Evolutionary conservation across 2,888 invertebrate species (phyloP).

Genomic region (Eupeodes luniger): DNA sequence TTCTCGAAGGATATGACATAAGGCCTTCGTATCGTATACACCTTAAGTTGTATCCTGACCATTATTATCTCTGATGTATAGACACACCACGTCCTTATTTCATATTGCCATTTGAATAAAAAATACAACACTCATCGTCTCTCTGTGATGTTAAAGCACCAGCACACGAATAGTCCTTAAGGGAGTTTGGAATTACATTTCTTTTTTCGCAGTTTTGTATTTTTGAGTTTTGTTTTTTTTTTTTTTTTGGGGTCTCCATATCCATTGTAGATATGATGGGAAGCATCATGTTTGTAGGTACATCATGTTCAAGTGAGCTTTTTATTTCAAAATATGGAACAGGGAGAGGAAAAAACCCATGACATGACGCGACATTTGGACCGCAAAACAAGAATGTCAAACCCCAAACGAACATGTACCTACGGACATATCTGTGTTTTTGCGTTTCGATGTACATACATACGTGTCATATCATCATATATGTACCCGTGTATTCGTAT

Average conservation of each 20-base stretch:
- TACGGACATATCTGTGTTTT: conserved; percentile 29
- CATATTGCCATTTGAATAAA: conserved; percentile 70
- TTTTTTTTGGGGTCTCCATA: conserved; percentile 30
- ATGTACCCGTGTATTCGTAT: background rate
- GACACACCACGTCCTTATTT: conserved; percentile 53
- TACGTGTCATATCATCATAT: too few species aligned
- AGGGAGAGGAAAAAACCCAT: conserved; percentile 2
- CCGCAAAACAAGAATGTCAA: conserved; percentile 58
- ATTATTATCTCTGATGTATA: conserved; percentile 54
- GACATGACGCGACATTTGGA: conserved; percentile 46
- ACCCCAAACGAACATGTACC: conserved; percentile 43
- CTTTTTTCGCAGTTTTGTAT: background rate
- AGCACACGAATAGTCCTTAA: conserved; percentile 36
- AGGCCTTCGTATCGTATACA: conserved; percentile 36
- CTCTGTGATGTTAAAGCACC: conserved; percentile 34
- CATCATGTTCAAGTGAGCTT: conserved; percentile 18
- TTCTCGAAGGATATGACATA: conserved; percentile 55
- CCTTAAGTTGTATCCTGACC: conserved; percentile 61
- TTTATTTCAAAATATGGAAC: conserved; percentile 16
- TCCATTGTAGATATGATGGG: background rate
- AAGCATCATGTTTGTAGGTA: background rate
- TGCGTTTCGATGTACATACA: conserved; percentile 10
- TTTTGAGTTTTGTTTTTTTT: background rate
- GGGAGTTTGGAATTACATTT: conserved; percentile 61
- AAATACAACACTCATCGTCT: conserved; percentile 59